These are phyloP conservation scores for Lanius ludovicianus DNA, from an alignment of 2,113 vertebrate genomes.

Conservation along the genomic window DNA sequence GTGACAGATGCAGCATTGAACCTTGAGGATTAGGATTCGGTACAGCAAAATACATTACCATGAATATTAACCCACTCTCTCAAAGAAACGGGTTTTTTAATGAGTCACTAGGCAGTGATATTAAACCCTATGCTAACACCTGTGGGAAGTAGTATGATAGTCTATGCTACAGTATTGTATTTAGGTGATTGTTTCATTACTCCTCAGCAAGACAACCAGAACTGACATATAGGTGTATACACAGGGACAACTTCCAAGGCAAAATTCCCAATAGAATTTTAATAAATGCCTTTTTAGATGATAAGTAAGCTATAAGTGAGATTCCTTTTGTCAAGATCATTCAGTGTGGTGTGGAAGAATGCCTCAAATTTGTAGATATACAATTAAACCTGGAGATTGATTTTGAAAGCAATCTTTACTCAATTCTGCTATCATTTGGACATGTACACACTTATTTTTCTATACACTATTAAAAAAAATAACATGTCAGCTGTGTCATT, in stretches of 20 bases:
- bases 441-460: background rate
- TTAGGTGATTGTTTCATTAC: background rate
- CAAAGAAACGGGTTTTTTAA: background rate
- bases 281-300: background rate
- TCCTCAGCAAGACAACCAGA: background rate
- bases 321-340: background rate
- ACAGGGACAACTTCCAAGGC: background rate
- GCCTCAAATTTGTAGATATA: background rate
- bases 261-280: background rate
- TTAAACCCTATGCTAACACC: background rate
- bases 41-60: background rate
- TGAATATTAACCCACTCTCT: constrained; percentile 18
- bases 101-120: background rate
- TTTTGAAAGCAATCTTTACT: background rate
- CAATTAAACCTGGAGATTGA: background rate
- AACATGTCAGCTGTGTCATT: background rate
- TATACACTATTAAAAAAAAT: background rate
- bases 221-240: background rate
- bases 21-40: background rate
- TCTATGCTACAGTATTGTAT: background rate
- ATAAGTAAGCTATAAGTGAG: background rate
- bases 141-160: background rate
- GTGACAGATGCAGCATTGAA: background rate
- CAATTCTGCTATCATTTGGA: background rate
- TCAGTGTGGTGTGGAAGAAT: background rate